phyloP scores from a whole-genome alignment of 1,140 invertebrate species.

The Coenobita brevimanus region DNA sequence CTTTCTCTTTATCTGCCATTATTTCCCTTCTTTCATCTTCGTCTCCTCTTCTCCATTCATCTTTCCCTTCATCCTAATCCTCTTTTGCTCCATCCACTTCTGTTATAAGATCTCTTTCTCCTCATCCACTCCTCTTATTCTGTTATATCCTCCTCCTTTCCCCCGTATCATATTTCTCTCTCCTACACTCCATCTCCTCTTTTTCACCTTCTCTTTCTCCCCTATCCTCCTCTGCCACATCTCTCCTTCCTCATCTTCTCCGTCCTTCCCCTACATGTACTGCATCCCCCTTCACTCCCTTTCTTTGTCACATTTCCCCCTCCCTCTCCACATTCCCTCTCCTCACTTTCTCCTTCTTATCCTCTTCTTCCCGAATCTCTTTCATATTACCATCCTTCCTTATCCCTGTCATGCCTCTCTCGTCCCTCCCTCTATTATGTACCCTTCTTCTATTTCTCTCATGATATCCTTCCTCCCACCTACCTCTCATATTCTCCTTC shows the following conservation, averaged over 20 bases:
- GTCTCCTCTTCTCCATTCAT: no score
- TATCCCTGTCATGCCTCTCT: no score
- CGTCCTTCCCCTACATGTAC: not conserved
- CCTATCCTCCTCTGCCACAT: not conserved
- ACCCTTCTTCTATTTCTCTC: not conserved
- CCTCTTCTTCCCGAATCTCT: not conserved
- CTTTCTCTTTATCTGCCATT: not conserved
- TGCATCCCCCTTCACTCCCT: not conserved
- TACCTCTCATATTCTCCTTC: not conserved
- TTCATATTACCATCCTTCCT: not conserved
- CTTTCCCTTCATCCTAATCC: not conserved
- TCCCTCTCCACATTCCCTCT: not conserved
- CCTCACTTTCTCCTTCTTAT: not conserved
- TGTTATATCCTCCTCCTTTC: not conserved
- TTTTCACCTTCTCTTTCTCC: not conserved
- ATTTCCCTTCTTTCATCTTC: not conserved
- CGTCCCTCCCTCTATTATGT: not conserved
- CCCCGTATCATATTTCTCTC: not conserved
- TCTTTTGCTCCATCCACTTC: not conserved
- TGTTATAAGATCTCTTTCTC: no score
- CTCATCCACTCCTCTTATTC: not conserved
- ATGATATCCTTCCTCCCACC: no score
- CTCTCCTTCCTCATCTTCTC: not conserved
- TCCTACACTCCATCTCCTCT: not conserved
- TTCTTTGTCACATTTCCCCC: no score